phyloP scores from a whole-genome alignment of 2,888 invertebrate species.

The Melikaiella ostensackeni region DNA sequence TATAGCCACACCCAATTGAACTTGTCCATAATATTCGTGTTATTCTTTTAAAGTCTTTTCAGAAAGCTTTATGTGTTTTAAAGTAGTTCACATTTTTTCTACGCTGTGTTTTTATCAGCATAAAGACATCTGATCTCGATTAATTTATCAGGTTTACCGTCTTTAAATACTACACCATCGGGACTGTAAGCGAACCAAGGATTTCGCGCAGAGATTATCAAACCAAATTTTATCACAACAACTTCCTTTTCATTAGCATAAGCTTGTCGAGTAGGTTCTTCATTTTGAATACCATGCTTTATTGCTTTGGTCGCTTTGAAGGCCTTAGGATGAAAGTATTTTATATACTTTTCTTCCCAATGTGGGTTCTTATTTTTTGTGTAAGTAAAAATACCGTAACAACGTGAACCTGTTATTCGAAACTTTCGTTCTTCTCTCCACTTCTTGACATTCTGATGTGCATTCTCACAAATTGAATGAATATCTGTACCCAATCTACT shows the following conservation, averaged over 20 bases:
- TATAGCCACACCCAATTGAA: too few species aligned
- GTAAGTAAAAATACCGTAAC: not conserved
- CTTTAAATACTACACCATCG: not conserved
- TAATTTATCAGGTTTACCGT: not conserved
- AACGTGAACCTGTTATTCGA: conserved; percentile 20
- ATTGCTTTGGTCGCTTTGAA: not conserved
- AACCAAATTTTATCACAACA: not conserved
- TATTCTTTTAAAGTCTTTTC: conserved; percentile 28
- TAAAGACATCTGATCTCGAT: not conserved
- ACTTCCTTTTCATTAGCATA: not conserved
- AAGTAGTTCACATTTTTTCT: too few species aligned
- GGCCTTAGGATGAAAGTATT: not conserved
- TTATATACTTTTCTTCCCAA: not conserved
- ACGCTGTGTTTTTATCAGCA: not conserved
- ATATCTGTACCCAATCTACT: not conserved
- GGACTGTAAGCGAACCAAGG: not conserved
- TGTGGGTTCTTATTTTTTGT: not conserved
- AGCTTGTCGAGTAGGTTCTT: not conserved
- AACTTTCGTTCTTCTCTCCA: conserved; percentile 18
- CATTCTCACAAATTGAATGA: not conserved
- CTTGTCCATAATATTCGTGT: not conserved
- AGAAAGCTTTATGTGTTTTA: not conserved
- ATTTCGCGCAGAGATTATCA: not conserved
- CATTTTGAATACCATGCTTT: not conserved
- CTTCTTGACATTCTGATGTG: not conserved